Evolutionary conservation across 1,140 invertebrate genomes (phyloP), one percentile per base, ranked within the genome.

Genomic region (Harpegnathos saltator): DNA sequence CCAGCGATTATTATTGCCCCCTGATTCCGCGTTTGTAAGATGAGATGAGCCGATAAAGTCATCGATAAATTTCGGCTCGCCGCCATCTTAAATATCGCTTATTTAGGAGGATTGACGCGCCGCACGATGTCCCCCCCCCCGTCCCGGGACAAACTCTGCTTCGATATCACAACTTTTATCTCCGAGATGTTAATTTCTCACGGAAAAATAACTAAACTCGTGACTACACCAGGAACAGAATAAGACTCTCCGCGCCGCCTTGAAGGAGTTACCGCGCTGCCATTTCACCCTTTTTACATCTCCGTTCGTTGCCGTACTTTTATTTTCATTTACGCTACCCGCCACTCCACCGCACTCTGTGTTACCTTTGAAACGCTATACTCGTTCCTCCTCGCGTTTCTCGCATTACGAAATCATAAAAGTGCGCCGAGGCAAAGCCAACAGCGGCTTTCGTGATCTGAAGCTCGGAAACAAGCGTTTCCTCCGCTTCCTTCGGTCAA

Each of bases 351-450:
- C 38, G 9, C 71, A 59, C 17, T 80, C 71, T 15, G 44, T 69
- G 50, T 69, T 80, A 80, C 19, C 65, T 29, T 26, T 56, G 17
- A 56, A 80, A 71, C 24, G 9, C 14, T 26, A 58, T 17, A 17
- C n/a, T n/a, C 52, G 15, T 56, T 56, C 19, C 69, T 56, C 71
- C 65, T 69, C 66, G 29, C 4, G 33, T 69, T 69, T 52, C 48
- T n/a, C n/a, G n/a, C n/a, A 15, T 69, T 58, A 48, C 14, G 29
- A 44, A 71, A 69, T 71, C n/a, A 19, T 44, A 38, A 78, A 78
- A 78, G 33, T 0, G 33, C 24, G 24, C 14, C 14, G 58, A 71
- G 33, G 22, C 26, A 44, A 26, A 48, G 1, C 33, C 59, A 19
- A 15, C 19, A 80, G 22, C 19, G 59, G 26, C 38, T 9, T 44